Evolutionary conservation across 1,140 invertebrate genomes (phyloP).

Genomic region (Amyelois transitella): DNA sequence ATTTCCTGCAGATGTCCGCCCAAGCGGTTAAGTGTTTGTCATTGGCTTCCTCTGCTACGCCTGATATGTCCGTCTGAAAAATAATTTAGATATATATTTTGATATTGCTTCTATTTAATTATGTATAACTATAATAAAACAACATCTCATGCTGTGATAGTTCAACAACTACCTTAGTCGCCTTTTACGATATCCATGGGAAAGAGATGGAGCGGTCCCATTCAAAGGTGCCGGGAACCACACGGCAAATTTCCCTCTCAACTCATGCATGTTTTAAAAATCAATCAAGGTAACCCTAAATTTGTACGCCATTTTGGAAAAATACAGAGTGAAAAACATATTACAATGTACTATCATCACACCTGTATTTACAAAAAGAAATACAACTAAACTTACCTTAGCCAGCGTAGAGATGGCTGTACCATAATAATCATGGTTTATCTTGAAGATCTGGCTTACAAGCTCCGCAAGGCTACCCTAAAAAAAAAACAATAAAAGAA

Average conservation of each 20-base stretch:
- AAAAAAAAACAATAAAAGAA: too few species aligned
- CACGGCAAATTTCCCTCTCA: too few species aligned
- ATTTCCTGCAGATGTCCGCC: slow-evolving; percentile 87
- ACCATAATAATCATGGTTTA: slow-evolving; percentile 91
- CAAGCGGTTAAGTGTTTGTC: slow-evolving; percentile 94
- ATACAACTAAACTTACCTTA: slow-evolving; percentile 79
- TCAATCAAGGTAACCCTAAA: not conserved
- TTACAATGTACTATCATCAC: not conserved
- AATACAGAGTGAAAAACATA: not conserved
- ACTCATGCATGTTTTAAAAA: not conserved
- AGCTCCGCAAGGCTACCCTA: slow-evolving; percentile 83
- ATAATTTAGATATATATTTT: not conserved
- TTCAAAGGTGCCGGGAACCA: too few species aligned
- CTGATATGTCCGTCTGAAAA: slow-evolving; percentile 80
- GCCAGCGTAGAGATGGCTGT: slow-evolving; percentile 84
- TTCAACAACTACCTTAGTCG: too few species aligned
- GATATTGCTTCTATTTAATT: too few species aligned
- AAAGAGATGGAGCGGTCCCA: too few species aligned
- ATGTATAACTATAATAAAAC: too few species aligned
- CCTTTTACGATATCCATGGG: too few species aligned
- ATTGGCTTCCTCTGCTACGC: slow-evolving; percentile 90
- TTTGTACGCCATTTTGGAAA: not conserved
- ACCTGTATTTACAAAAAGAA: too few species aligned
- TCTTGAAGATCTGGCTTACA: slow-evolving; percentile 87
- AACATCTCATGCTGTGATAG: too few species aligned